Evolutionary conservation across 2,797 vertebrate genomes (phyloP).

Genomic region (Gymnoscopelus braueri): DNA sequence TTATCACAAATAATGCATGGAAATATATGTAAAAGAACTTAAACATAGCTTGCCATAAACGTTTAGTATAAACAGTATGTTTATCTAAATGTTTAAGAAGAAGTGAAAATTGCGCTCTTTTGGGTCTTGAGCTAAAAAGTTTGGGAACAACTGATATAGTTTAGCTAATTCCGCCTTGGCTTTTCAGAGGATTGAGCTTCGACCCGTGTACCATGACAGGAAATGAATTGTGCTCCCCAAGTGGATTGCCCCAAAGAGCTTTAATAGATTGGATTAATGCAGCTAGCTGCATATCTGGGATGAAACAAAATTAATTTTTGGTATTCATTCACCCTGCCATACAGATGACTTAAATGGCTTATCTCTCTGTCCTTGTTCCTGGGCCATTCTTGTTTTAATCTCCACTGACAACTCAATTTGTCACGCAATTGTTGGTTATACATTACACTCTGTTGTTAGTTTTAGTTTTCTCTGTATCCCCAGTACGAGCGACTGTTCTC

Average conservation of each 20-base stretch:
- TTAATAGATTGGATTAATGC: constrained; percentile 23
- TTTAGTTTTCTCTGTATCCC: constrained; percentile 29
- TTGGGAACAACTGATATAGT: neutral
- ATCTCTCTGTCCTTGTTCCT: neutral
- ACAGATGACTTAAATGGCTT: constrained; percentile 14
- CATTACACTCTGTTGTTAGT: neutral
- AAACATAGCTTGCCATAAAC: no score
- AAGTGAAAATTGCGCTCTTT: no score
- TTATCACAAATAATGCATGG: no score
- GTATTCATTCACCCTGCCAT: constrained; percentile 4
- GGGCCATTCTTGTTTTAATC: neutral
- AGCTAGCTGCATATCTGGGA: neutral
- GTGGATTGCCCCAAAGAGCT: constrained; percentile 6
- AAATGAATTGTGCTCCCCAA: constrained; percentile 8
- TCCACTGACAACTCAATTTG: constrained; percentile 23
- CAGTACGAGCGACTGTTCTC: constrained; percentile 25
- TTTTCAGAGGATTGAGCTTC: neutral
- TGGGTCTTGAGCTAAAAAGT: neutral
- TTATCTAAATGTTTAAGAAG: no score
- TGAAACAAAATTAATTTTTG: neutral
- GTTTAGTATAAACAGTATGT: no score
- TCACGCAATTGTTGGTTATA: constrained; percentile 14
- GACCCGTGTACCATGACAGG: constrained; percentile 8
- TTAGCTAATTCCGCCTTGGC: constrained; percentile 4
- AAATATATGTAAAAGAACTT: no score